These are phyloP conservation scores for Aurelia sp. DNA, from an alignment of 30 jellyfish, hydroid and myxozoan genomes.

Conservation along the genomic window DNA sequence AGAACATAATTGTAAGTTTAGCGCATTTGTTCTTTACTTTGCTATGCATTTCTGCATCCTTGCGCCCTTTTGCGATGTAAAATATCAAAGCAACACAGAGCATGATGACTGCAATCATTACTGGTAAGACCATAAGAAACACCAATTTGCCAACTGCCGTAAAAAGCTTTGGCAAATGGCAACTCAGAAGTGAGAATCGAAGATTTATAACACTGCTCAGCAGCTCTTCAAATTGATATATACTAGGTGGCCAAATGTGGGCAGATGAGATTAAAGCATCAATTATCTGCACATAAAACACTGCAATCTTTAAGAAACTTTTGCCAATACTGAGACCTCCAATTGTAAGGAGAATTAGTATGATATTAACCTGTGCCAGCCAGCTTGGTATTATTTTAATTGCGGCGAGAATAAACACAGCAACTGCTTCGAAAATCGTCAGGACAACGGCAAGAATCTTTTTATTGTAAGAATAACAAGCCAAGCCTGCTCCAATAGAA, in stretches of 20 bases:
- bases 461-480: conserved; percentile 7
- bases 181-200: conserved; percentile 41
- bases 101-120: not conserved
- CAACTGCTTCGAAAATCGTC: conserved; percentile 44
- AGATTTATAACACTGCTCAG: conserved; percentile 55
- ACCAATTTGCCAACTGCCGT: conserved; percentile 28
- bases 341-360: conserved; percentile 34
- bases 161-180: conserved; percentile 39
- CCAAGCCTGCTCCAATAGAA: conserved; percentile 15
- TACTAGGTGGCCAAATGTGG: conserved; percentile 64
- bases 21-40: conserved; percentile 22
- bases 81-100: not conserved
- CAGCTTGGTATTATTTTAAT: conserved; percentile 61
- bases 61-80: conserved; percentile 18
- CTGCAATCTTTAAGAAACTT: conserved; percentile 59
- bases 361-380: conserved; percentile 56
- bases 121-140: conserved; percentile 55
- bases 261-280: conserved; percentile 59
- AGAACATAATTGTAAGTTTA: conserved; percentile 34
- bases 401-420: conserved; percentile 43
- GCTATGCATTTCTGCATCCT: not conserved
- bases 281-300: conserved; percentile 57
- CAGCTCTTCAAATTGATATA: conserved; percentile 28
- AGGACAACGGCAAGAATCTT: conserved; percentile 17
- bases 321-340: conserved; percentile 70